Percentiles rank a stretch among this genome's conserved stretches.
Conservation (phyloP, 2,797 vertebrate genomes). For the Sciurus vulgaris region DNA sequence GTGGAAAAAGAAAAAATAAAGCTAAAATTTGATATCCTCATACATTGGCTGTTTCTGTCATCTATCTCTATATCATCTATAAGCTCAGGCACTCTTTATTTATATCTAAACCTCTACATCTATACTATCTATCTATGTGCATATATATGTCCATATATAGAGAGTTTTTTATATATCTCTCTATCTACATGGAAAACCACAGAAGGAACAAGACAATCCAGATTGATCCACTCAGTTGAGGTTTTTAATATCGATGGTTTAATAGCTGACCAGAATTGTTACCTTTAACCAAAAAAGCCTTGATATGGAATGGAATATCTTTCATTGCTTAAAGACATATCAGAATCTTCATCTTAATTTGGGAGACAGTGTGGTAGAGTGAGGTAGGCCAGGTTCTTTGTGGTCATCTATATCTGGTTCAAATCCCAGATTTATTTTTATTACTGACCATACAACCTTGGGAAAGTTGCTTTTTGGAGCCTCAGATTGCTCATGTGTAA, state of each 20-base stretch:
- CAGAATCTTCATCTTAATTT: background rate
- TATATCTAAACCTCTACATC: background rate
- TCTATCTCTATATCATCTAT: background rate
- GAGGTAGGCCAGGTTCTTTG: background rate
- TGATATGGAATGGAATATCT: slow-evolving; percentile 1
- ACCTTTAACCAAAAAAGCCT: background rate
- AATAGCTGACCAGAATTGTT: slow-evolving; percentile 23
- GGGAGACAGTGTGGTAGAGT: background rate
- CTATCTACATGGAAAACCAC: background rate
- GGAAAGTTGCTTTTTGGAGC: slow-evolving; percentile 2
- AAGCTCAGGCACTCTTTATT: background rate
- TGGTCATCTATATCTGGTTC: background rate
- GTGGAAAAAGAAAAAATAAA: background rate
- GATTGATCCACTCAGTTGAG: background rate
- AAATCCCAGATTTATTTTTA: background rate
- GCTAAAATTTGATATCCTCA: background rate
- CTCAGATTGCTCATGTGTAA: background rate
- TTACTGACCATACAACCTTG: background rate
- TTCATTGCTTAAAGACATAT: background rate
- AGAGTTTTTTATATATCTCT: background rate
- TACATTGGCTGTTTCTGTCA: background rate
- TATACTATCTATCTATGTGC: background rate
- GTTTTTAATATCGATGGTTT: slow-evolving; percentile 22
- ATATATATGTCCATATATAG: background rate
- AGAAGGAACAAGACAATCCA: background rate